Conservation (phyloP, 2,113 vertebrate species). For the Tyrannus savana region DNA sequence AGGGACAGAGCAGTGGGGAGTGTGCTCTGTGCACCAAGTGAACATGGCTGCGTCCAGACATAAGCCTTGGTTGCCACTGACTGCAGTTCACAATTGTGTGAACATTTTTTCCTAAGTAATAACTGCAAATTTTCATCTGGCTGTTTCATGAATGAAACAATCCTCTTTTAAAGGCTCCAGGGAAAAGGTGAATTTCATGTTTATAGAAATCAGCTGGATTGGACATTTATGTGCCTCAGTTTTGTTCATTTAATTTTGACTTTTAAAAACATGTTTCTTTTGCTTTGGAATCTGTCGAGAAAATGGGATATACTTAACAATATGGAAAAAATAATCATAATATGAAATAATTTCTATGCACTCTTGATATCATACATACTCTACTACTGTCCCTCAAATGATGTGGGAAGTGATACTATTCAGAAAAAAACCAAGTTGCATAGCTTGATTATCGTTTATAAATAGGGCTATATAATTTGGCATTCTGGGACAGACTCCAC, state of each 20-base stretch:
- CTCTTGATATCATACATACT: neutral
- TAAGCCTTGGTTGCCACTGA: neutral
- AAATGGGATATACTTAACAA: neutral
- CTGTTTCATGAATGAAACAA: neutral
- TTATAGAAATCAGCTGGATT: neutral
- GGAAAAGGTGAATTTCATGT: neutral
- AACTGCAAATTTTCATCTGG: neutral
- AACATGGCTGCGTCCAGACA: accelerated
- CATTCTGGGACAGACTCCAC: neutral
- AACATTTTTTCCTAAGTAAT: neutral
- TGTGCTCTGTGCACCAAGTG: neutral
- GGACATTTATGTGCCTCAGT: neutral
- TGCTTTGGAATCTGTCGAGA: neutral
- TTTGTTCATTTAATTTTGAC: neutral
- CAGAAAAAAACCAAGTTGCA: neutral
- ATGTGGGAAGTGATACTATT: neutral
- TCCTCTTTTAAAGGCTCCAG: neutral
- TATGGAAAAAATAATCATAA: neutral
- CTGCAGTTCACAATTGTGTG: neutral
- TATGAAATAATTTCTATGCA: neutral
- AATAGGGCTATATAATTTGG: neutral
- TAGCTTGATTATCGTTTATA: neutral
- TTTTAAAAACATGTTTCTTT: neutral
- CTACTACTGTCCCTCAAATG: neutral
- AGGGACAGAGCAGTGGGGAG: neutral